Evolutionary conservation across 2,797 vertebrate species (phyloP).

Genomic region (Syndactyla subalaris): DNA sequence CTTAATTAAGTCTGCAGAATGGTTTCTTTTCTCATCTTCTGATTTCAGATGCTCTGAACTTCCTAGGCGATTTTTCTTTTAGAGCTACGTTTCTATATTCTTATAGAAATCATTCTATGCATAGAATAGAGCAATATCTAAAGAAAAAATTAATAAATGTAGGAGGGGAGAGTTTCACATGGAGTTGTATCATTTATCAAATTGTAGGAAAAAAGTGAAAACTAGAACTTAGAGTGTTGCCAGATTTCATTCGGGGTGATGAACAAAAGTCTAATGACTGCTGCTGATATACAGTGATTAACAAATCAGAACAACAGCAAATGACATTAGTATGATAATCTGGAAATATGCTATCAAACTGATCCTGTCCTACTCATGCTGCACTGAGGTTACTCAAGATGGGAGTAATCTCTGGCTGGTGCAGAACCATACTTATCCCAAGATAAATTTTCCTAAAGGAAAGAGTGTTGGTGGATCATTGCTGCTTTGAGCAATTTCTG

Average conservation of each 20-base stretch:
- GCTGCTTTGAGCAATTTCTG: background rate
- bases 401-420: background rate
- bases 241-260: background rate
- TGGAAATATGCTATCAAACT: background rate
- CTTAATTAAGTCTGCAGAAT: conserved; percentile 62
- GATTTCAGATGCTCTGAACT: conserved; percentile 37
- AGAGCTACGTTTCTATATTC: background rate
- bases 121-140: background rate
- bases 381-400: background rate
- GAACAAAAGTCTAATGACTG: background rate
- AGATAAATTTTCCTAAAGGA: background rate
- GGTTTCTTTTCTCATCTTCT: conserved; percentile 38
- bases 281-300: background rate
- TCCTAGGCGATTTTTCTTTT: conserved; percentile 33
- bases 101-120: background rate
- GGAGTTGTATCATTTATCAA: background rate
- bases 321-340: background rate
- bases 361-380: background rate
- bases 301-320: background rate
- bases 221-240: background rate
- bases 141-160: background rate
- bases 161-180: background rate
- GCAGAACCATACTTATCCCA: background rate
- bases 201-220: background rate
- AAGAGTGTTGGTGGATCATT: background rate